These are phyloP conservation scores for Drosophila quinaria DNA, from an alignment of 2,888 invertebrate species.

Conservation along the genomic window DNA sequence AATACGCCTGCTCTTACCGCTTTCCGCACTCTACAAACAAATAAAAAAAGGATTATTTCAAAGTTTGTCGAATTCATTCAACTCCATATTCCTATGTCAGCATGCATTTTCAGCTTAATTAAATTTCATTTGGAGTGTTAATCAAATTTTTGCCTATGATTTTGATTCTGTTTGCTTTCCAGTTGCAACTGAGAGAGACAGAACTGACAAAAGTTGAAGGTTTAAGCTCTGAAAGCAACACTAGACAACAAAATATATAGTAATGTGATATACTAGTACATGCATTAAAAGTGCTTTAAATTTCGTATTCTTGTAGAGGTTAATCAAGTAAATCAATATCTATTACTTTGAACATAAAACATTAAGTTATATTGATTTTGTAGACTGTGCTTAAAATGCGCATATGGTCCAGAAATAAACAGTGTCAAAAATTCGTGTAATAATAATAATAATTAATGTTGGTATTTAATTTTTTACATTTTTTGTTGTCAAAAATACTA, in stretches of 20 bases:
- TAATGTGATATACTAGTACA: neutral
- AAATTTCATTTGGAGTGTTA: constrained; percentile 29
- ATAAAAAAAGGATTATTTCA: constrained; percentile 34
- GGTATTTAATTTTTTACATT: too few relatives aligned
- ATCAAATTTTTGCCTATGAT: constrained; percentile 40
- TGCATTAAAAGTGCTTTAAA: too few relatives aligned
- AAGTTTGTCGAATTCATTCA: constrained; percentile 41
- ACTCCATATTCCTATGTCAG: constrained; percentile 18
- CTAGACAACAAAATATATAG: neutral
- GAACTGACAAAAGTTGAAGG: neutral
- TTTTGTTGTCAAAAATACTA: too few relatives aligned
- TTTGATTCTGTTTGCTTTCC: neutral
- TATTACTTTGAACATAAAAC: too few relatives aligned
- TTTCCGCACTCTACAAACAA: constrained; percentile 10
- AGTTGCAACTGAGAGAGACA: neutral
- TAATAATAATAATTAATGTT: too few relatives aligned
- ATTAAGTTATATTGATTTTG: too few relatives aligned
- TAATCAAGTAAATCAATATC: neutral
- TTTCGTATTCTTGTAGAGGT: too few relatives aligned
- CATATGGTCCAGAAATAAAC: too few relatives aligned
- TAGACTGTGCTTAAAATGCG: too few relatives aligned
- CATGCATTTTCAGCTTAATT: constrained; percentile 31
- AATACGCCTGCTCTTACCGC: constrained; percentile 9
- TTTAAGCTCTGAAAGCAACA: neutral
- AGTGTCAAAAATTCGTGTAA: too few relatives aligned